phyloP scores from a whole-genome alignment of 2,113 vertebrate genomes.

The Zingel zingel region DNA sequence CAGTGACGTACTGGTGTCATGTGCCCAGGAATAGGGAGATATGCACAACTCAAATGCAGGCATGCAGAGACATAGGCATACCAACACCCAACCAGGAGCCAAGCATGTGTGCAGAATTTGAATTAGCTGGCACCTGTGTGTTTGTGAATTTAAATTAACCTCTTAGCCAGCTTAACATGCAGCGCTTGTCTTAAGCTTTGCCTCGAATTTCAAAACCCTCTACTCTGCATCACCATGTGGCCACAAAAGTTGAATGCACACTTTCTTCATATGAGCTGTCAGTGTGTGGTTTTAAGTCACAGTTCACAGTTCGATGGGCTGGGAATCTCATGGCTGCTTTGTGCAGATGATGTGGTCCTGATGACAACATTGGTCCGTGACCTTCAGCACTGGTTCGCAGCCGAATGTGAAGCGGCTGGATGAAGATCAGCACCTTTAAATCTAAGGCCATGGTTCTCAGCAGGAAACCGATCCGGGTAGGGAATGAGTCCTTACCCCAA shows the following conservation, averaged over 20 bases:
- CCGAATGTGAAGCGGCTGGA: too few species aligned
- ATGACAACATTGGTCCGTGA: too few species aligned
- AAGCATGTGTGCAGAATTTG: constrained; percentile 17
- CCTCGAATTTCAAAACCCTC: constrained; percentile 12
- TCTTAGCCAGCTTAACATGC: constrained; percentile 13
- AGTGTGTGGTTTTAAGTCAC: background rate
- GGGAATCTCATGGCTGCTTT: too few species aligned
- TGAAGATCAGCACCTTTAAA: too few species aligned
- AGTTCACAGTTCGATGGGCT: too few species aligned
- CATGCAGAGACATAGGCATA: constrained; percentile 41
- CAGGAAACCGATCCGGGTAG: too few species aligned
- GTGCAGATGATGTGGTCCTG: too few species aligned
- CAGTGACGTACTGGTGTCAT: constrained; percentile 38
- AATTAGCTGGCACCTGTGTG: constrained; percentile 30
- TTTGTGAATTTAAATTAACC: constrained; percentile 17
- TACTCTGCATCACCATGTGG: constrained; percentile 1
- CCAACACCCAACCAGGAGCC: constrained; percentile 29
- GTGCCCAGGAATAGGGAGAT: constrained; percentile 50
- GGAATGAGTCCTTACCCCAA: too few species aligned
- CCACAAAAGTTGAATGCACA: constrained; percentile 6
- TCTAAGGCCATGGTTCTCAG: too few species aligned
- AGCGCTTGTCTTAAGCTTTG: background rate
- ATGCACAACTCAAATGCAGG: constrained; percentile 25
- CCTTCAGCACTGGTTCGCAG: too few species aligned
- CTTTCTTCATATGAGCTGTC: background rate